A percentile compares a stretch with the other conserved stretches of the same genome.
Evolutionary conservation across 2,888 invertebrate genomes (phyloP).

Genomic region (Agrenia bidenticulata): DNA sequence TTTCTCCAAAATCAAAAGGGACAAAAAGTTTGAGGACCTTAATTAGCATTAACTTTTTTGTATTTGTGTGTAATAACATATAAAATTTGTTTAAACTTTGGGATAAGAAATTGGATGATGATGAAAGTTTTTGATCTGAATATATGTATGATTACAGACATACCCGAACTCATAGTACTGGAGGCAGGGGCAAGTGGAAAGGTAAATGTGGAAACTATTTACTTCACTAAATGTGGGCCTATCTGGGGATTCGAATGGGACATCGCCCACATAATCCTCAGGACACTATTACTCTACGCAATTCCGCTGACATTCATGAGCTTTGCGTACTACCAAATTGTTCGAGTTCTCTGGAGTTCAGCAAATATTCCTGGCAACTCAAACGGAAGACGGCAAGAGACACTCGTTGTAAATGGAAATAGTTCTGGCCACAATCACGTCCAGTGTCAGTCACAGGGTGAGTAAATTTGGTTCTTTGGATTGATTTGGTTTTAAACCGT

Average conservation of each 20-base stretch:
- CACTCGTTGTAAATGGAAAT: constrained; percentile 34
- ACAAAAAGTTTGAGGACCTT: too few species aligned
- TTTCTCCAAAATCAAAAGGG: too few species aligned
- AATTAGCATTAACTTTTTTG: too few species aligned
- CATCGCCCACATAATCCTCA: constrained; percentile 68
- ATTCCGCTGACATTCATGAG: constrained; percentile 80
- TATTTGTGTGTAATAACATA: too few species aligned
- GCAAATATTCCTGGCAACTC: constrained; percentile 69
- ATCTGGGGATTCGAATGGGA: constrained; percentile 72
- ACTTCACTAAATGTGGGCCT: constrained; percentile 70
- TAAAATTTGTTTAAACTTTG: too few species aligned
- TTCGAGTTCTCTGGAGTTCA: constrained; percentile 76
- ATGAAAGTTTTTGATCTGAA: too few species aligned
- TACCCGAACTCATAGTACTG: constrained; percentile 14
- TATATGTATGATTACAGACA: not conserved
- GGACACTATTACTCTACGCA: constrained; percentile 73
- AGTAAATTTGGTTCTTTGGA: constrained; percentile 22
- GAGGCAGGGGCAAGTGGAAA: not conserved
- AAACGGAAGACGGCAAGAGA: constrained; percentile 21
- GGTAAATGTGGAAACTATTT: constrained; percentile 62
- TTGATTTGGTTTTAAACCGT: too few species aligned
- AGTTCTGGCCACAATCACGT: constrained; percentile 34
- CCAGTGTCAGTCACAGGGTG: constrained; percentile 45
- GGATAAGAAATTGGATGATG: too few species aligned
- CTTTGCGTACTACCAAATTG: constrained; percentile 80